These are phyloP conservation scores for Bombus impatiens DNA, from an alignment of 1,140 invertebrate genomes.

Conservation along the genomic window DNA sequence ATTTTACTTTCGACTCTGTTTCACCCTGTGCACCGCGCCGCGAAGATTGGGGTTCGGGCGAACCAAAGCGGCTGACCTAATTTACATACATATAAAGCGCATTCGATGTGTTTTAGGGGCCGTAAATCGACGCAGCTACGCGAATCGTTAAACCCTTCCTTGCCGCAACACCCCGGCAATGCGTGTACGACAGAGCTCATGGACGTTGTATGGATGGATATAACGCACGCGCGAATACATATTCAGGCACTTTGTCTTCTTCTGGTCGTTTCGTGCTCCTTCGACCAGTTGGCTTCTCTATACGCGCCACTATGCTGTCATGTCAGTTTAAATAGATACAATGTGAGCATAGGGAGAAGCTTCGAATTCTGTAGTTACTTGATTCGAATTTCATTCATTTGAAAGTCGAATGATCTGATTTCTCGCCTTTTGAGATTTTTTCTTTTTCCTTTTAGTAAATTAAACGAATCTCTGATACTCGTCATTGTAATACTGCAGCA, in stretches of 20 bases:
- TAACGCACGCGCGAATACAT: constrained; percentile 57
- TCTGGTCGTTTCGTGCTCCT: constrained; percentile 30
- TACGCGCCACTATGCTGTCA: constrained; percentile 8
- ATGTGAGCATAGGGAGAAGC: neutral
- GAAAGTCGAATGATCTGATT: neutral
- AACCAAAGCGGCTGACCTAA: constrained; percentile 80
- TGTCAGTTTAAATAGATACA: neutral
- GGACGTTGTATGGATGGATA: constrained; percentile 44
- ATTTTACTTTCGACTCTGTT: constrained; percentile 74
- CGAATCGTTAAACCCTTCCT: constrained; percentile 83
- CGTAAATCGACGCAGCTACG: constrained; percentile 83
- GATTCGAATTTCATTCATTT: neutral
- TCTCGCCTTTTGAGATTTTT: too few species aligned
- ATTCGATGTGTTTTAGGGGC: constrained; percentile 83
- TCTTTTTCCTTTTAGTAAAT: too few species aligned
- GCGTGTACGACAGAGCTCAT: constrained; percentile 68
- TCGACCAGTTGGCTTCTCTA: constrained; percentile 9
- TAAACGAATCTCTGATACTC: too few species aligned
- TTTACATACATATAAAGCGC: constrained; percentile 83
- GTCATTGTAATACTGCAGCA: too few species aligned
- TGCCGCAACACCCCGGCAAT: constrained; percentile 79
- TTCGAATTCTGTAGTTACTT: too few species aligned
- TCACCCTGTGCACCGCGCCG: constrained; percentile 57
- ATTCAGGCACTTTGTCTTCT: constrained; percentile 44
- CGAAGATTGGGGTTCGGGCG: constrained; percentile 45